Evolutionary conservation across 1,140 invertebrate species (phyloP).

Genomic region (Bombus confusus): DNA sequence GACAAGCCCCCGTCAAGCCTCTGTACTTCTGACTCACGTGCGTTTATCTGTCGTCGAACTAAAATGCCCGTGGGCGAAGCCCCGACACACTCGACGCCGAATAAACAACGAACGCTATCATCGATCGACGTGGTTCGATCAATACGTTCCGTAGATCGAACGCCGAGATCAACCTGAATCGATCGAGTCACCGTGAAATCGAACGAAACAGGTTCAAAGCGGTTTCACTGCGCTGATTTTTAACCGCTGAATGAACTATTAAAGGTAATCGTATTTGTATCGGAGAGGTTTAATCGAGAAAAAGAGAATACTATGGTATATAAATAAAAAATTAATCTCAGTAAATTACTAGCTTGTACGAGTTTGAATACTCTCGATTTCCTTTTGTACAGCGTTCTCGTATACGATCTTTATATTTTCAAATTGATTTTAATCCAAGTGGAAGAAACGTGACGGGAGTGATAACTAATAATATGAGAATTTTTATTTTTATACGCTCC

Average conservation of each 20-base stretch:
- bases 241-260: not conserved
- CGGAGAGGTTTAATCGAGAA: too few species aligned
- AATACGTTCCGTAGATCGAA: not conserved
- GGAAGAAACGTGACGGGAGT: too few species aligned
- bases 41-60: constrained; percentile 46
- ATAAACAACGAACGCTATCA: not conserved
- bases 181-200: too few species aligned
- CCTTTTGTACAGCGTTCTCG: too few species aligned
- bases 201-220: not conserved
- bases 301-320: not conserved
- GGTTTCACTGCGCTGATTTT: not conserved
- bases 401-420: too few species aligned
- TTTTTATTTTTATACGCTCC: too few species aligned
- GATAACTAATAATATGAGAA: too few species aligned
- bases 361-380: too few species aligned
- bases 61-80: constrained; percentile 36
- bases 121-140: not conserved
- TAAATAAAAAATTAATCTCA: not conserved
- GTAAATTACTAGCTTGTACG: too few species aligned
- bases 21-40: constrained; percentile 54
- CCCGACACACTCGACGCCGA: not conserved
- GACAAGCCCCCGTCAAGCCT: constrained; percentile 63
- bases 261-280: not conserved
- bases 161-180: not conserved
- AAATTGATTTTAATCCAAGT: too few species aligned